Evolutionary conservation across 1,140 invertebrate genomes (phyloP).

Genomic region (Pseudobourletiella spinata): DNA sequence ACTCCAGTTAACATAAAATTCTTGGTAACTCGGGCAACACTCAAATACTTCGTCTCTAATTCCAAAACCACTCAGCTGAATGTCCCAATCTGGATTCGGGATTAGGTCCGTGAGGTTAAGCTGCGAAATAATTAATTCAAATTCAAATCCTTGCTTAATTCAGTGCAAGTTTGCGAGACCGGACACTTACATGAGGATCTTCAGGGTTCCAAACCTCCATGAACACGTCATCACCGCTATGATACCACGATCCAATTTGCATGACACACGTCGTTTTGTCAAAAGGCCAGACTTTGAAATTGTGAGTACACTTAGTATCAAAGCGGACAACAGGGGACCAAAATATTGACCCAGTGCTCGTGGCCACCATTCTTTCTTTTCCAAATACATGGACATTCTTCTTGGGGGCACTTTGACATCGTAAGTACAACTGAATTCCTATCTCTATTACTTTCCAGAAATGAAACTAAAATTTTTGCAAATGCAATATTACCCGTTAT

Average conservation of each 20-base stretch:
- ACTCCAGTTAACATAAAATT: not conserved
- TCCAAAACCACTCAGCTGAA: too few relatives aligned
- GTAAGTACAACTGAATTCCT: not conserved
- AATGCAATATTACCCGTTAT: slow-evolving; percentile 14
- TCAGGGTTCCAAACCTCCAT: too few relatives aligned
- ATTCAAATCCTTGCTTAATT: not conserved
- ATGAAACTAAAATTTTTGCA: not conserved
- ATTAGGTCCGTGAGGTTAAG: not conserved
- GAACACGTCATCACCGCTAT: not conserved
- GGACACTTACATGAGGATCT: too few relatives aligned
- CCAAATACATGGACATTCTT: not conserved
- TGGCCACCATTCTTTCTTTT: too few relatives aligned
- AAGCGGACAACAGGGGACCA: not conserved
- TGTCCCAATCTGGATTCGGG: not conserved
- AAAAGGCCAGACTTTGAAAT: slow-evolving; percentile 7
- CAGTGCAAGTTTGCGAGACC: not conserved
- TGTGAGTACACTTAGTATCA: not conserved
- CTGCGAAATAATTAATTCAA: not conserved
- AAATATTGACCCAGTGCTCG: not conserved
- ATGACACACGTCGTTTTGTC: not conserved
- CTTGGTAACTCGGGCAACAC: not conserved
- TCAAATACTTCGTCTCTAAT: not conserved
- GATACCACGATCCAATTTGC: not conserved
- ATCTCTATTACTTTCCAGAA: not conserved
- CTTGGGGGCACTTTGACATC: not conserved